phyloP scores from a whole-genome alignment of 2,888 invertebrate genomes.

The Amphiduros pacificus region DNA sequence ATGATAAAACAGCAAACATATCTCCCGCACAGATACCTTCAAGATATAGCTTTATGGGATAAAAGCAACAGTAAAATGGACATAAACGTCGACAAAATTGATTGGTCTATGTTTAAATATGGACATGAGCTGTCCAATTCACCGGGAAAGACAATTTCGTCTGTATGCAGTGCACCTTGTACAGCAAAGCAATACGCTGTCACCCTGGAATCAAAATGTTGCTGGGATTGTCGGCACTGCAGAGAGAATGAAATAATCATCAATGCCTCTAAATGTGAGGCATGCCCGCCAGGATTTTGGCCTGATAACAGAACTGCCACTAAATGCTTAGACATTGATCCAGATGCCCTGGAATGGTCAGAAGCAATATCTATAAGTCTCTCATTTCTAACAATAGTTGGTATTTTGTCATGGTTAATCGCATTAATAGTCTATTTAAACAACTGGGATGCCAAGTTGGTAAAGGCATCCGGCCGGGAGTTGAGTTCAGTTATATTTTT shows the following conservation, averaged over 20 bases:
- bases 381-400: background rate
- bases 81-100: no score
- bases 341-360: conserved; percentile 13
- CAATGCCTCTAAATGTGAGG: conserved; percentile 21
- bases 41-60: conserved; percentile 1
- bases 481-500: background rate
- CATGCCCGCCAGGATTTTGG: conserved; percentile 25
- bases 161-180: background rate
- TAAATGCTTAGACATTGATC: conserved; percentile 15
- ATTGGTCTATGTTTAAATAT: no score
- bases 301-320: conserved; percentile 19
- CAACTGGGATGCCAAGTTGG: background rate
- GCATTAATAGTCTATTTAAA: background rate
- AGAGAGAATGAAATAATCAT: conserved; percentile 26
- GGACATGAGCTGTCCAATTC: no score
- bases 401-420: background rate
- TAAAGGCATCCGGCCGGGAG: background rate
- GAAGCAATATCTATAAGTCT: conserved; percentile 2
- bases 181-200: background rate
- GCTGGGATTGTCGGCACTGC: conserved; percentile 31
- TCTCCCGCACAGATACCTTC: background rate
- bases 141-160: no score
- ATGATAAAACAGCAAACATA: conserved; percentile 1
- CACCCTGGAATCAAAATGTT: conserved; percentile 10
- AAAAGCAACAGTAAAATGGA: no score